Evolutionary conservation across 2,888 invertebrate species (phyloP), one percentile per base, ranked within the genome.

Genomic region (Macaria notata): DNA sequence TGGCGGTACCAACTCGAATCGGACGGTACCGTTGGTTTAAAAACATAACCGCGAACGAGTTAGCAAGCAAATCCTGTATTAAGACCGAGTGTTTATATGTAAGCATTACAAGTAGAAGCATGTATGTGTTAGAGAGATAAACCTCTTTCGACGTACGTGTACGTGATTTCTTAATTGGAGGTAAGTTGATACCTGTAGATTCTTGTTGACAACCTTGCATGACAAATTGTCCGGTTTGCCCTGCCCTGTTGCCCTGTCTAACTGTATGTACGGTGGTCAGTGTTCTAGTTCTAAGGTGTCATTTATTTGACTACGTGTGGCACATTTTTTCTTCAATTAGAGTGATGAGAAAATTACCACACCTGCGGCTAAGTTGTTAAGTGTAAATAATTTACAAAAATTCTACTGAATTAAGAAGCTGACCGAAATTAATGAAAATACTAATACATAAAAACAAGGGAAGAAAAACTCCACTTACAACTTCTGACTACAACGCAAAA

Each of bases 121-220:
- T 89, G 88, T 82, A 77, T 85, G 83, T 87, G 81, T 86, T 89
- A 88, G 87, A 79, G 65, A 82, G 70, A 78, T 77, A 66, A 71
- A 75, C 67, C 71, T 70, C 73, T 75, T 76, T 76, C 76, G 73
- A 68, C 56, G 57, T 87, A 84, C 83, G 83, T 85, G 87, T 82
- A 70, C 78, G 75, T 77, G 76, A 71, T 70, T 78, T 81, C 76
- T 66, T 79, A 46, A 33, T 65, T 58, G 64, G 67, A 69, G 89
- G 89, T 89, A 85, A 88, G 89, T 86, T 76, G 63, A 77, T 69
- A 76, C 79, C 79, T 81, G 85, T 86, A 86, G 84, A 69, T 72
- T 68, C 67, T 3, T 55, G 59, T 59, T 59, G 59, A 59, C 54
- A 54, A 9, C 46, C 54, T 53, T 54, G 59, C 59, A 59, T 59